phyloP scores from a whole-genome alignment of 1,140 invertebrate species.

The Philopotamus ludificatus region DNA sequence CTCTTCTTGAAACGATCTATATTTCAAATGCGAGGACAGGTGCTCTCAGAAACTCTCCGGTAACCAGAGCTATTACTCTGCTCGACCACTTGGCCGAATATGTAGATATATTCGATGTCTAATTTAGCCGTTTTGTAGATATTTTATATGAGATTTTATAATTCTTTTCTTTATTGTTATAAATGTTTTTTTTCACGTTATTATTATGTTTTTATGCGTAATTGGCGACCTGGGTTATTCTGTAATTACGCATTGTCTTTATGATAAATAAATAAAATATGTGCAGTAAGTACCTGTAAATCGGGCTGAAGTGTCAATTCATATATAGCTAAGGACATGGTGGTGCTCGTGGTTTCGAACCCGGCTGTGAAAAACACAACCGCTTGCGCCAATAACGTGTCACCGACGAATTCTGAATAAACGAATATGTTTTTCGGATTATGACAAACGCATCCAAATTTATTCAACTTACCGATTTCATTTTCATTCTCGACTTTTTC shows the following conservation, averaged over 20 bases:
- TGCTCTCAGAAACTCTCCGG: too few species aligned
- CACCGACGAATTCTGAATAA: constrained; percentile 47
- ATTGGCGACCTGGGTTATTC: too few species aligned
- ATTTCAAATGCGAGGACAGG: too few species aligned
- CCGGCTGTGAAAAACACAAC: constrained; percentile 63
- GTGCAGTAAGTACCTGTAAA: constrained; percentile 48
- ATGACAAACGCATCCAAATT: neutral
- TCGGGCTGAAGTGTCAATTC: constrained; percentile 60
- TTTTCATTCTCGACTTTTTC: neutral
- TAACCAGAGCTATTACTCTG: too few species aligned
- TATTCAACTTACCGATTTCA: neutral
- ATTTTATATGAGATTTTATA: too few species aligned
- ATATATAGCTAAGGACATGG: constrained; percentile 57
- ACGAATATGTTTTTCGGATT: neutral
- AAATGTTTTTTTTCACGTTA: neutral
- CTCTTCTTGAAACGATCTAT: too few species aligned
- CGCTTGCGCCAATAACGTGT: constrained; percentile 59
- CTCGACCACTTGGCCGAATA: too few species aligned
- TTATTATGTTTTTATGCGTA: too few species aligned
- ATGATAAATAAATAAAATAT: neutral
- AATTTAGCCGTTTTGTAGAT: too few species aligned
- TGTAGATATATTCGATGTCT: neutral
- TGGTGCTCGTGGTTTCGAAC: constrained; percentile 61
- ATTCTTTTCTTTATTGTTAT: too few species aligned
- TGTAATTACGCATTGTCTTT: neutral